Percentiles rank a stretch among this genome's conserved stretches.
Evolutionary conservation across 1,140 invertebrate species (phyloP).

Genomic region (Calephelis nemesis): DNA sequence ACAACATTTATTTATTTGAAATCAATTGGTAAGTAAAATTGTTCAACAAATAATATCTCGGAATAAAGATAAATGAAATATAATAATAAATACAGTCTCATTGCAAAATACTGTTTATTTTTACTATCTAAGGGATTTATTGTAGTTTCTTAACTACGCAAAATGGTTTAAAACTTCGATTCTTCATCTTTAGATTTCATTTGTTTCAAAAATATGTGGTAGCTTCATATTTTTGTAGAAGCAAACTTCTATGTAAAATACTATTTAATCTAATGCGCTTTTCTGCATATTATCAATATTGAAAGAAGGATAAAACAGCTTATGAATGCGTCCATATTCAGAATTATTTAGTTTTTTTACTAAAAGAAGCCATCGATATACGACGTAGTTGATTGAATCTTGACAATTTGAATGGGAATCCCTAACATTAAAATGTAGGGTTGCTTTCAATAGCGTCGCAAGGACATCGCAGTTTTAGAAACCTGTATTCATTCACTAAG

Average conservation of each 20-base stretch:
- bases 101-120: too few species aligned
- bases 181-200: too few species aligned
- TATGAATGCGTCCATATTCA: not conserved
- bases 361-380: slow-evolving; percentile 16
- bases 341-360: slow-evolving; percentile 4
- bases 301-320: not conserved
- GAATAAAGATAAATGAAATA: too few species aligned
- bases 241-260: not conserved
- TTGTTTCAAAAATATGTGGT: too few species aligned
- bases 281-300: not conserved
- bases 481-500: slow-evolving; percentile 67
- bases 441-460: slow-evolving; percentile 44
- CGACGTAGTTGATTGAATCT: slow-evolving; percentile 30
- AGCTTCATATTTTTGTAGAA: too few species aligned
- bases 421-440: slow-evolving; percentile 58
- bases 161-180: too few species aligned
- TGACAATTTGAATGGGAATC: slow-evolving; percentile 37
- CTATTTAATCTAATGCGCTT: not conserved
- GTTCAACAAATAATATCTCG: too few species aligned
- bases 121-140: too few species aligned
- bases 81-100: too few species aligned
- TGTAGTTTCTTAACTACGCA: too few species aligned
- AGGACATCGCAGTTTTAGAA: slow-evolving; percentile 47
- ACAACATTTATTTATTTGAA: too few species aligned
- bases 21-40: too few species aligned